Evolutionary conservation across 2,888 invertebrate genomes (phyloP).

Genomic region (Dicycla oo): DNA sequence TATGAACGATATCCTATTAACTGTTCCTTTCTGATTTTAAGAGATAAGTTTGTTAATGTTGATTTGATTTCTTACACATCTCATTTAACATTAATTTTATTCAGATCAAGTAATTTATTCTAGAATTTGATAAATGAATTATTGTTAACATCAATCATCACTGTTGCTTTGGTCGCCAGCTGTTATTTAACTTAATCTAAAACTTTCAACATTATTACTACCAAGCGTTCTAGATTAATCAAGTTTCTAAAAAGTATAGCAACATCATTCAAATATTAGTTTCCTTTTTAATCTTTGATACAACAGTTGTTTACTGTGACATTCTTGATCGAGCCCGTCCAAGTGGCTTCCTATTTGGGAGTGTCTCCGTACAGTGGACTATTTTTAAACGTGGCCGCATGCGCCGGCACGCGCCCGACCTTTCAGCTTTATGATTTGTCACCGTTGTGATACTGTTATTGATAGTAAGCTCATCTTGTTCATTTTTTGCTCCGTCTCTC

Average conservation of each 20-base stretch:
- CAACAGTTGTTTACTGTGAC: constrained; percentile 58
- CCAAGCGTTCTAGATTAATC: not conserved
- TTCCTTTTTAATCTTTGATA: constrained; percentile 33
- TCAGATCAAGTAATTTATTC: constrained; percentile 16
- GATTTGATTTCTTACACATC: constrained; percentile 33
- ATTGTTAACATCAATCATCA: constrained; percentile 12
- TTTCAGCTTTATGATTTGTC: constrained; percentile 83
- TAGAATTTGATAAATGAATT: constrained; percentile 8
- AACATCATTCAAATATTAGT: not conserved
- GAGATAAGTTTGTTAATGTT: constrained; percentile 10
- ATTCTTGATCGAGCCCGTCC: constrained; percentile 73
- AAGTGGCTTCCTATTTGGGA: constrained; percentile 84
- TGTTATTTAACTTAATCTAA: not conserved
- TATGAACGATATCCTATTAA: constrained; percentile 21
- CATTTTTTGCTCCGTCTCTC: constrained; percentile 58
- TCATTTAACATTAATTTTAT: constrained; percentile 30
- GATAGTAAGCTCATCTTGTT: constrained; percentile 70
- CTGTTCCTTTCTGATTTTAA: constrained; percentile 20
- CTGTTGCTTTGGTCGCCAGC: not conserved
- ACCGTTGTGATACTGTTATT: constrained; percentile 76
- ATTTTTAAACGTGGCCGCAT: constrained; percentile 83
- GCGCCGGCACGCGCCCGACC: constrained; percentile 84
- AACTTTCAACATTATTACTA: constrained; percentile 6
- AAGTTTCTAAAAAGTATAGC: not conserved
- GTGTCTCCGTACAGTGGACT: constrained; percentile 80